Base-by-base conservation (phyloP, 2,888 invertebrate species). In the Limenitis arthemis region DNA sequence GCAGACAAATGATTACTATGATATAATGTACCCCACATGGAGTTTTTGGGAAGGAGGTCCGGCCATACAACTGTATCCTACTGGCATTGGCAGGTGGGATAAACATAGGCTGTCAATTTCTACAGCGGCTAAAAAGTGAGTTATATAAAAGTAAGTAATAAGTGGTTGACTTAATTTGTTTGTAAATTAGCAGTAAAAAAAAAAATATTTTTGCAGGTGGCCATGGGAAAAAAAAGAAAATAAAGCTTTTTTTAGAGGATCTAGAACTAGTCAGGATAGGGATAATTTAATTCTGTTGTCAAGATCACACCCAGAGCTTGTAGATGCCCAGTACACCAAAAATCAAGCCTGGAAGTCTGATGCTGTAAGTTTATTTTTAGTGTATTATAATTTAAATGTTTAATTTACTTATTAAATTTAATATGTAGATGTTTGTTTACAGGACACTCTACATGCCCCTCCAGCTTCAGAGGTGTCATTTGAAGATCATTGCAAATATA, bases 21-120 rank as follows among this genome's bases (percentile, higher is more conserved):
- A 99, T 72, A 96, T 99, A 56, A 94, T 94, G 91, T 95, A 94
- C 74, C 98, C 98, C 1, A 95, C 98, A 0, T 99, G 98, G 98
- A 93, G 96, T 38, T 99, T 99, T 78, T 97, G 98, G 97, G 96
- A 96, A 80, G 98, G 98, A 30, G 99, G 99, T 0, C 99, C 99
- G 9, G 98, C 98, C 1, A 98, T 98, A 63, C 91, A 93, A 36
- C 82, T 97, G 8, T 97, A 98, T 81, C 98, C 98, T 0, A 93
- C 91, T 49, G 98, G 98, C 20, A 90, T 98, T 58, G 98, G 98
- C 0, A 88, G 97, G 39, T 99, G 98, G 98, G 97, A 98, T 75
- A 76, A 90, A 61, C 94, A 94, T 70, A 88, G 97, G 51, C 81
- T 89, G 54, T 89, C 91, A 7, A 89, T 97, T 52, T 88, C 91